A percentile compares a stretch with the other conserved stretches of the same genome.
Evolutionary conservation across 2,888 invertebrate genomes (phyloP).

Genomic region (Parthenolecanium corni): DNA sequence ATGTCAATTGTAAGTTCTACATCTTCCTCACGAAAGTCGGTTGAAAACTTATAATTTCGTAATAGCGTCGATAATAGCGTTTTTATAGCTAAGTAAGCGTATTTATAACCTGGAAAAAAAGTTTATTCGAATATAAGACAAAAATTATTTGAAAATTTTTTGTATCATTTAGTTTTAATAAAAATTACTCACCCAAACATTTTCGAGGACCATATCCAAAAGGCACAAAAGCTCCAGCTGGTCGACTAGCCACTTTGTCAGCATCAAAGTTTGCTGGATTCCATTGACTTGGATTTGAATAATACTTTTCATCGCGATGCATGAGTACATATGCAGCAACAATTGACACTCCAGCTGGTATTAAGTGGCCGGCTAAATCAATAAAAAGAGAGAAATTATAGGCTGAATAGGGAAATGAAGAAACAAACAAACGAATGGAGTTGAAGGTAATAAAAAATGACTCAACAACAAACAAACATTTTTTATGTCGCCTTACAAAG

Average conservation of each 20-base stretch:
- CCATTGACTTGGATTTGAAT: slow-evolving; percentile 6
- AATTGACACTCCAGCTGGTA: slow-evolving; percentile 3
- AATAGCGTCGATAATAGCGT: slow-evolving; percentile 31
- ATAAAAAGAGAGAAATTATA: background rate
- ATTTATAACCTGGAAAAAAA: slow-evolving; percentile 31
- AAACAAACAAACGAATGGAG: too few relatives aligned
- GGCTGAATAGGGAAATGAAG: too few relatives aligned
- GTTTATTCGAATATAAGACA: too few relatives aligned
- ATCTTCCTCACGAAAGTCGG: slow-evolving; percentile 31
- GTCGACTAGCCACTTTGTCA: slow-evolving; percentile 6
- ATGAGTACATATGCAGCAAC: background rate
- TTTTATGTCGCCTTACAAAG: too few relatives aligned
- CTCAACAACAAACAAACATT: too few relatives aligned
- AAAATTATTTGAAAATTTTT: too few relatives aligned
- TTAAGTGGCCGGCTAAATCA: background rate
- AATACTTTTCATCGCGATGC: background rate
- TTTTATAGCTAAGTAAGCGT: slow-evolving; percentile 33
- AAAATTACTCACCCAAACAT: background rate
- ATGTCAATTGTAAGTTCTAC: slow-evolving; percentile 31
- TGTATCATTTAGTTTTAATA: too few relatives aligned
- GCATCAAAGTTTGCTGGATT: slow-evolving; percentile 12
- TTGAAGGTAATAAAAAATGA: too few relatives aligned
- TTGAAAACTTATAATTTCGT: slow-evolving; percentile 31
- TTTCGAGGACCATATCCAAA: slow-evolving; percentile 5
- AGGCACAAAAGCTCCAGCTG: slow-evolving; percentile 1